Evolutionary conservation across 2,797 vertebrate genomes (phyloP), one percentile per base, ranked within the genome.

Genomic region (Cossypha niveicapilla): DNA sequence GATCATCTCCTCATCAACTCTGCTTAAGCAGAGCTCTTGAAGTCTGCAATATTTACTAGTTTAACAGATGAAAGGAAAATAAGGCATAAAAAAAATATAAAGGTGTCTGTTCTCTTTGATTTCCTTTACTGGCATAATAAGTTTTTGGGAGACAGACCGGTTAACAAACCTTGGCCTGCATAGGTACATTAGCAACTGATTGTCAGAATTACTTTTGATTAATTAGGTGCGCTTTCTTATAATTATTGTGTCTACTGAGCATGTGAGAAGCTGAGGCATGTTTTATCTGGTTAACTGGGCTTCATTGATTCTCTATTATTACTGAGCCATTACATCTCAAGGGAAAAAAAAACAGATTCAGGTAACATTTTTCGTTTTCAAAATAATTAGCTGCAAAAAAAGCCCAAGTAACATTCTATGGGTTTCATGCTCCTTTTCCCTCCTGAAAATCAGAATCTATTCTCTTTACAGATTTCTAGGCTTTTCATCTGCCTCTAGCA

Each of bases 391-490:
- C 7, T 51, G 6, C 6, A 84, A 71, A 73, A 41, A 61, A 25
- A 18, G 1, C 1, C 27, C 10, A 50, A 6, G 8, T n/a, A 71
- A 24, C 44, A 60, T 89, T 74, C 11, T 65, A 13, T 47, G 4
- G 5, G 30, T 61, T 47, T 53, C 12, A 41, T 18, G 34, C 1
- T 7, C 7, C 6, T 8, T 7, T 2, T 0, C 4, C 3, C 1
- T 12, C 9, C 11, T 45, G 6, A 62, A 58, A 92, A 7, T 17
- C 19, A 4, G 15, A 62, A 60, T 65, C 7, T 28, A 30, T 21
- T 0, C 6, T 24, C 19, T 88, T 78, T 32, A 45, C 11, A 62
- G 51, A 84, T 78, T 44, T 77, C 25, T 34, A 56, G n/a, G 42
- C 25, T 77, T 66, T 90, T 81, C 62, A 72, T 41, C 11, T 72